Evolutionary conservation across 2,888 invertebrate genomes (phyloP), one percentile per base, ranked within the genome.

Genomic region (Ephialtes manifestator): DNA sequence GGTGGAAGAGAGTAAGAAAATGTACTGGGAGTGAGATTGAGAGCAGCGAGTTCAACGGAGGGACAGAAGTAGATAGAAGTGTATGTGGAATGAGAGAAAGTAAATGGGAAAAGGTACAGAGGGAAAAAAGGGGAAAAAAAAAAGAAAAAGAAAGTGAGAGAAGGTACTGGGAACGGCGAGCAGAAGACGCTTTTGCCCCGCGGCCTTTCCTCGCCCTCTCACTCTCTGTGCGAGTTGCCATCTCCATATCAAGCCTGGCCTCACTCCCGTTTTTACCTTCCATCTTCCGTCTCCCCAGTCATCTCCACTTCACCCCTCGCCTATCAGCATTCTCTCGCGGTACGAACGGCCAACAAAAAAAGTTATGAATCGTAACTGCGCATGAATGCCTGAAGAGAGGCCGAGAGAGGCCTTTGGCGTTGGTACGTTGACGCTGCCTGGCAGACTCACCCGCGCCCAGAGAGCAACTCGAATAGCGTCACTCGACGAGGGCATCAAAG

Each of bases 331-430:
- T 65, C 77, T 79, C 78, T 46, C 48, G 68, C 43, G 53, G 71
- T 72, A 74, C 60, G 65, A 63, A 72, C 58, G 53, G 65, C 75
- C 65, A 48, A 82, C 68, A 78, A 88, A 76, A 78, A 87, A 86
- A 87, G 88, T 91, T 91, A 91, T 92, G 92, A 92, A 92, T 92
- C 90, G 90, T 91, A 91, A 90, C 90, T 89, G 89, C 89, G 89
- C 90, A 91, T 92, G 91, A 92, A 92, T 92, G 89, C 88, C 87
- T 90, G 87, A 90, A 85, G 84, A 89, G 89, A 88, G 81, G 74
- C 81, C 51, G 70, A 43, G 81, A 65, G 76, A 76, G 72, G 77
- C 65, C 60, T 76, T 78, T 75, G 81, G 79, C 48, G 71, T 71
- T 58, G 46, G 70, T 20, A 51, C 28, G 31, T 55, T 55, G 15